Evolutionary conservation across 1,140 invertebrate species (phyloP).

Genomic region (Zaprionus nigranus): DNA sequence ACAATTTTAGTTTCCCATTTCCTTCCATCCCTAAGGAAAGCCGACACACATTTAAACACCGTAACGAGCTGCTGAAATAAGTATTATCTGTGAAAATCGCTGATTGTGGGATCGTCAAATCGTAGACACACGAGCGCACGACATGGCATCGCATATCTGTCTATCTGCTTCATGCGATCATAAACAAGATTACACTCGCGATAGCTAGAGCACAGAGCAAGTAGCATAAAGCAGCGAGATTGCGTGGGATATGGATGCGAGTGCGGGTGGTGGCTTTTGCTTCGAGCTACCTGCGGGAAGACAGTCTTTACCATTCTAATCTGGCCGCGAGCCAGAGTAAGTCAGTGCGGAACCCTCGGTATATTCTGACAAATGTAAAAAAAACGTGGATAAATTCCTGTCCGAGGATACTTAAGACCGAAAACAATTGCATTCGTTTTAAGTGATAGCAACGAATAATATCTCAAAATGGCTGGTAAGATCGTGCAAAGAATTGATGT

Average conservation of each 20-base stretch:
- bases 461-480: slow-evolving; percentile 59
- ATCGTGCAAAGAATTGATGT: not conserved
- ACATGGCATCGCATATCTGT: slow-evolving; percentile 32
- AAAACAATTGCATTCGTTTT: not conserved
- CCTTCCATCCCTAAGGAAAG: not conserved
- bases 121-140: slow-evolving; percentile 25
- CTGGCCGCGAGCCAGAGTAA: slow-evolving; percentile 34
- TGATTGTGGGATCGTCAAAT: not conserved
- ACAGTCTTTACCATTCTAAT: slow-evolving; percentile 60
- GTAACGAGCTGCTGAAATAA: not conserved
- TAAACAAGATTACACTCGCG: slow-evolving; percentile 42
- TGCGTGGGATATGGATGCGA: slow-evolving; percentile 47
- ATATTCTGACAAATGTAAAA: not conserved
- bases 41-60: not conserved
- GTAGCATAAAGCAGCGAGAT: slow-evolving; percentile 56
- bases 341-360: slow-evolving; percentile 11
- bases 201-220: slow-evolving; percentile 18
- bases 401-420: not conserved
- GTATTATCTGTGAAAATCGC: slow-evolving; percentile 13
- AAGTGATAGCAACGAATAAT: not conserved
- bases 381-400: slow-evolving; percentile 1
- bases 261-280: slow-evolving; percentile 29
- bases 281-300: slow-evolving; percentile 29
- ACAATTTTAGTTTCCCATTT: not conserved
- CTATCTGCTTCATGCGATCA: slow-evolving; percentile 12